phyloP scores from a whole-genome alignment of 2,888 invertebrate species.

The Spilarctia lutea region DNA sequence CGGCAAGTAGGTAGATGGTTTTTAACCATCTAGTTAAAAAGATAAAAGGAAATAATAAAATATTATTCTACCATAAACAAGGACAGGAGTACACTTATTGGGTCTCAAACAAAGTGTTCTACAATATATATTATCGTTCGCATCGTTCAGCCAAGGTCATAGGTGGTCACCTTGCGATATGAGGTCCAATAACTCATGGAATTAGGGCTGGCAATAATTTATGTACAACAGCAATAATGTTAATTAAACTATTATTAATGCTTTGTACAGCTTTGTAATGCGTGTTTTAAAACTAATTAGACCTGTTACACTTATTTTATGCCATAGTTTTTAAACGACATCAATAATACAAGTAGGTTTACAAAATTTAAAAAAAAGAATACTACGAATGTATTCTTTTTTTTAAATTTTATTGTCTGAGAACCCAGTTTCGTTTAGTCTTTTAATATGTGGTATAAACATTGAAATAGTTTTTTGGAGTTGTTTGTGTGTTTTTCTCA shows the following conservation, averaged over 20 bases:
- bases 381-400: neutral
- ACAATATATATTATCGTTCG: constrained; percentile 23
- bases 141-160: constrained; percentile 38
- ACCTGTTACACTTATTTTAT: neutral
- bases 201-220: constrained; percentile 8
- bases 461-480: no score
- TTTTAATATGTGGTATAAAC: neutral
- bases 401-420: neutral
- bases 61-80: neutral
- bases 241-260: neutral
- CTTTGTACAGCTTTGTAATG: neutral
- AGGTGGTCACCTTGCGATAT: constrained; percentile 18
- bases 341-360: neutral
- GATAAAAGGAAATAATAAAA: neutral
- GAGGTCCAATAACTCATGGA: constrained; percentile 16
- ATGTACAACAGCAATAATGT: no score
- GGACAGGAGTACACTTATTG: neutral
- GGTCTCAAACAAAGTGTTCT: constrained; percentile 16
- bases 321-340: neutral
- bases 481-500: no score
- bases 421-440: neutral
- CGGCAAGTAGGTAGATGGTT: no score
- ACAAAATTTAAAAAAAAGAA: no score
- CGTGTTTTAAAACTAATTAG: neutral
- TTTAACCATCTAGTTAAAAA: neutral